Percentiles rank a stretch among this genome's conserved stretches.
Conservation (phyloP, 2,113 vertebrate genomes). For the Craseonycteris thonglongyai region DNA sequence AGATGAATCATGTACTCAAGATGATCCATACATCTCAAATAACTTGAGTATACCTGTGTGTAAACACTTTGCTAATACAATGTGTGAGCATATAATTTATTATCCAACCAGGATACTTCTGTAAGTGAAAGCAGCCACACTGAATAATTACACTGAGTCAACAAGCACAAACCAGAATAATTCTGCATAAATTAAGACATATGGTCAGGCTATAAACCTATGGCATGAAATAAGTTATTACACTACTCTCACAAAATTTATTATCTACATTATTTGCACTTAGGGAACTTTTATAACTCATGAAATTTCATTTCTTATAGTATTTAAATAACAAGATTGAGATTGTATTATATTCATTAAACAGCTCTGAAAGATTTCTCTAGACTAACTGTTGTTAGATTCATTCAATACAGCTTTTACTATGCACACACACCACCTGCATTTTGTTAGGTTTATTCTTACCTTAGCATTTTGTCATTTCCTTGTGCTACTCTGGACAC, state of each 20-base stretch:
- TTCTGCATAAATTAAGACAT: not conserved
- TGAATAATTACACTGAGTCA: not conserved
- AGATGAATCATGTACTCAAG: not conserved
- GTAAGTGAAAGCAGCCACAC: not conserved
- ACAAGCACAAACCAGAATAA: not conserved
- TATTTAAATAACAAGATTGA: slow-evolving; percentile 35
- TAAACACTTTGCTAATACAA: not conserved
- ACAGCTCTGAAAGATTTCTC: not conserved
- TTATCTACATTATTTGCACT: not conserved
- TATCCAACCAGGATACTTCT: not conserved
- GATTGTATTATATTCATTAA: not conserved
- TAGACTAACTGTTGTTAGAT: not conserved
- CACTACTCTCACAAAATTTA: not conserved
- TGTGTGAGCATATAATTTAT: not conserved
- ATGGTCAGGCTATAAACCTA: not conserved
- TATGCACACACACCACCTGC: not conserved
- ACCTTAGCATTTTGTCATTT: not conserved
- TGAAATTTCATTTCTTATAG: not conserved
- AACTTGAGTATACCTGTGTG: not conserved
- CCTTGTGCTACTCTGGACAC: not conserved
- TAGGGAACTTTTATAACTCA: not conserved
- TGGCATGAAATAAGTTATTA: not conserved
- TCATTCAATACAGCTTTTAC: slow-evolving; percentile 4
- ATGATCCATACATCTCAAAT: not conserved
- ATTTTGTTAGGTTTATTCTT: not conserved